A percentile compares a stretch with the other conserved stretches of the same genome.
Conservation (phyloP, 2,113 vertebrate genomes). For the Saimiri boliviensis region DNA sequence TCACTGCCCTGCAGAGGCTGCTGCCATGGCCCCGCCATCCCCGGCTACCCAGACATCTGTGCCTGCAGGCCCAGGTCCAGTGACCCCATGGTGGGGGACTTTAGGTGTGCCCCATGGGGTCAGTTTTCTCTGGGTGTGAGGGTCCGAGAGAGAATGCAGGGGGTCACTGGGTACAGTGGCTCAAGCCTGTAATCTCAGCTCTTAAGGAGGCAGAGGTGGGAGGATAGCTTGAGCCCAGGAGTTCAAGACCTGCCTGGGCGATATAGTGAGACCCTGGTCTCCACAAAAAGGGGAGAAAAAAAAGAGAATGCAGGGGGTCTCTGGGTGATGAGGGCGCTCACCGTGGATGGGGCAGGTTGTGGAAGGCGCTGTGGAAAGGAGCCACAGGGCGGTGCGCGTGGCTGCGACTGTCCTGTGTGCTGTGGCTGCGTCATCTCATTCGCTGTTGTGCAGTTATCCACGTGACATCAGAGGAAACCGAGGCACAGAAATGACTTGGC, state of each 20-base stretch:
- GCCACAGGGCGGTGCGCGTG: rapidly evolving
- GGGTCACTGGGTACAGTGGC: background rate
- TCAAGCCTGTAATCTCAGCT: no score
- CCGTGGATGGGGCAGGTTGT: rapidly evolving
- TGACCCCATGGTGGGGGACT: background rate
- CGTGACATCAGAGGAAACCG: rapidly evolving
- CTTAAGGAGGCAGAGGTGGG: no score
- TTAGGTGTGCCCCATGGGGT: background rate
- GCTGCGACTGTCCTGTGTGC: rapidly evolving
- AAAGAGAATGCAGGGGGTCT: no score
- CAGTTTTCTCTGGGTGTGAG: background rate
- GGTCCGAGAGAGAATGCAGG: rapidly evolving
- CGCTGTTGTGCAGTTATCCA: rapidly evolving
- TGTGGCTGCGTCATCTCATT: rapidly evolving
- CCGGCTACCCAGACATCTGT: slow-evolving; percentile 52
- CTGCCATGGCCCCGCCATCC: slow-evolving; percentile 61
- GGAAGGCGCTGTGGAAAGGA: background rate
- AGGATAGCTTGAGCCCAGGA: no score
- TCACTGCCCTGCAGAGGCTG: slow-evolving; percentile 81
- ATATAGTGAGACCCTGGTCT: no score
- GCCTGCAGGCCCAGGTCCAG: slow-evolving; percentile 11
- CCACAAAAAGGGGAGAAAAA: no score
- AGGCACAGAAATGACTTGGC: background rate
- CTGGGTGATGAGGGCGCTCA: rapidly evolving
- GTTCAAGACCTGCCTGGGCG: no score